Evolutionary conservation across 2,888 invertebrate species (phyloP).

Genomic region (Machimus rusticus): DNA sequence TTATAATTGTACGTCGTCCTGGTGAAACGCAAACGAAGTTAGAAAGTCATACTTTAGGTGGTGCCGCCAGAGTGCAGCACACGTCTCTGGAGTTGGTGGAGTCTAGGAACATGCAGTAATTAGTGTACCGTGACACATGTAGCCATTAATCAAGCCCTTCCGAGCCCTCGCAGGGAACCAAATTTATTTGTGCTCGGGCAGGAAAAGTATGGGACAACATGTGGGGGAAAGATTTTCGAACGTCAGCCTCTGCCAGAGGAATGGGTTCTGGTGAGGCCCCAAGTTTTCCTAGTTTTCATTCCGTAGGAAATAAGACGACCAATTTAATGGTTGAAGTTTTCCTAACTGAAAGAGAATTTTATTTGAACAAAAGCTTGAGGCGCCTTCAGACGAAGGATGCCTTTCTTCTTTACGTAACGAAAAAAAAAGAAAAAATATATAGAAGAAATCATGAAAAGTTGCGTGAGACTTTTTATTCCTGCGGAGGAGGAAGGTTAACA

Average conservation of each 20-base stretch:
- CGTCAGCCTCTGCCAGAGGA: background rate
- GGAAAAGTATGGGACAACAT: slow-evolving; percentile 38
- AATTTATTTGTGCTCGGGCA: slow-evolving; percentile 27
- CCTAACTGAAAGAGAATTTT: slow-evolving; percentile 28
- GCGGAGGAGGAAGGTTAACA: background rate
- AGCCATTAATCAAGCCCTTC: slow-evolving; percentile 42
- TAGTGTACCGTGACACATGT: slow-evolving; percentile 43
- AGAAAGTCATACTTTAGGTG: slow-evolving; percentile 17
- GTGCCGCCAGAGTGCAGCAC: background rate
- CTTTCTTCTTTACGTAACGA: background rate
- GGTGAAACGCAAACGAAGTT: slow-evolving; percentile 14
- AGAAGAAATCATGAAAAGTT: slow-evolving; percentile 1
- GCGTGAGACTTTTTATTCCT: slow-evolving; percentile 15
- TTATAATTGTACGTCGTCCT: slow-evolving; percentile 21
- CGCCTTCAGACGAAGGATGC: background rate
- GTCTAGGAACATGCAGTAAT: slow-evolving; percentile 24
- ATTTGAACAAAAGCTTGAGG: slow-evolving; percentile 3
- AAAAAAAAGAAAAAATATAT: background rate
- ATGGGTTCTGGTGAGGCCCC: background rate
- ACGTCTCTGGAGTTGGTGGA: background rate
- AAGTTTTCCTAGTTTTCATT: slow-evolving; percentile 34
- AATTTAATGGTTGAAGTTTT: slow-evolving; percentile 36
- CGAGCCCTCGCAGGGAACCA: slow-evolving; percentile 24
- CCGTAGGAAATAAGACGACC: slow-evolving; percentile 32
- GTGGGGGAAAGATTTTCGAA: slow-evolving; percentile 14